Conservation (phyloP, 1,140 invertebrate genomes). For the Ceratina australensis region DNA sequence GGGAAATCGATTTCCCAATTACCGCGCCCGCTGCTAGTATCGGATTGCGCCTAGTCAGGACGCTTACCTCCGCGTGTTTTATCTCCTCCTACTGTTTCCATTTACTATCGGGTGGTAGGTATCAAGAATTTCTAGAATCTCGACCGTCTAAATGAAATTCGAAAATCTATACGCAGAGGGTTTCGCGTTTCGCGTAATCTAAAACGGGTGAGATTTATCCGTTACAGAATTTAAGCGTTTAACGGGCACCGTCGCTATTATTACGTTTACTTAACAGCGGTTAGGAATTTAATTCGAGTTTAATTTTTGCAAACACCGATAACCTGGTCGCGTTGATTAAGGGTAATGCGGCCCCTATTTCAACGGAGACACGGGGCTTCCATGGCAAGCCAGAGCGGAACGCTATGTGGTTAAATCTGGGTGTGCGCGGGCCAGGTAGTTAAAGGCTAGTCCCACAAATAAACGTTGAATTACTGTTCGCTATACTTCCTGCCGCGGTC, state of each 20-base stretch:
- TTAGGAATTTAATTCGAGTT: not conserved
- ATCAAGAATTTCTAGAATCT: too few species aligned
- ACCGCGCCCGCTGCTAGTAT: too few species aligned
- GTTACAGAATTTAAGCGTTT: not conserved
- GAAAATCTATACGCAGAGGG: too few species aligned
- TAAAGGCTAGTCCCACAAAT: slow-evolving; percentile 40
- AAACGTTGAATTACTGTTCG: slow-evolving; percentile 43
- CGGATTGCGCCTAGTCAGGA: not conserved
- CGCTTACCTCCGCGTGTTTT: too few species aligned
- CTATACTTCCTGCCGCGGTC: slow-evolving; percentile 26
- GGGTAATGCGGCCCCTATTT: not conserved
- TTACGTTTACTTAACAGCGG: not conserved
- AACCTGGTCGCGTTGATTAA: not conserved
- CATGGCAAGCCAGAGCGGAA: not conserved
- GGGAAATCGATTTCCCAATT: not conserved
- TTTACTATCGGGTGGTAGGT: too few species aligned
- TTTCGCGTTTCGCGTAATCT: too few species aligned
- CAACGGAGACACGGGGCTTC: not conserved
- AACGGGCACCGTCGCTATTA: not conserved
- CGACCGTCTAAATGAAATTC: too few species aligned
- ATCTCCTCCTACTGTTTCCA: not conserved
- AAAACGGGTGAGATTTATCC: too few species aligned
- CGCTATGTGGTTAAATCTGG: slow-evolving; percentile 28
- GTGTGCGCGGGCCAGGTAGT: slow-evolving; percentile 3
- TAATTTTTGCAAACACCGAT: not conserved